Percentiles rank a stretch among this genome's conserved stretches.
Evolutionary conservation across 1,140 invertebrate species (phyloP).

Genomic region (Ooceraea biroi): DNA sequence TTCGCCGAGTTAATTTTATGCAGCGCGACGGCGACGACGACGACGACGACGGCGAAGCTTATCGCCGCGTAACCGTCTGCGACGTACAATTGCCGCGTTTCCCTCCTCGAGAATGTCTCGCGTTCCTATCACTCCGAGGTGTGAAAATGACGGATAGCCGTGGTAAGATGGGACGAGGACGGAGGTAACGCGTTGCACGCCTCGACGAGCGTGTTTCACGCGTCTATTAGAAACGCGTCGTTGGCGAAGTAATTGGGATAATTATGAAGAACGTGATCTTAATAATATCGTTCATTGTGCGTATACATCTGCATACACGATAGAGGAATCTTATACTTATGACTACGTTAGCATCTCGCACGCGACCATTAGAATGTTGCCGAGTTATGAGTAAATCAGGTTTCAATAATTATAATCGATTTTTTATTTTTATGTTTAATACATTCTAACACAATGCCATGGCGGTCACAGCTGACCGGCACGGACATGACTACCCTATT

Average conservation of each 20-base stretch:
- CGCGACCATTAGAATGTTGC: no score
- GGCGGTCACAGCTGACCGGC: no score
- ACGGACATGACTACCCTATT: no score
- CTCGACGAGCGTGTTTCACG: slow-evolving; percentile 45
- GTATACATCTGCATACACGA: no score
- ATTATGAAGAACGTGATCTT: slow-evolving; percentile 10
- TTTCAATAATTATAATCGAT: no score
- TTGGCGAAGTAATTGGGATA: slow-evolving; percentile 44
- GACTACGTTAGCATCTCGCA: no score
- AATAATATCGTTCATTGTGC: background rate
- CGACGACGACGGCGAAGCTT: slow-evolving; percentile 28
- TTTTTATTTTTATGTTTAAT: no score
- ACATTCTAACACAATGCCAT: no score
- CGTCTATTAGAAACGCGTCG: slow-evolving; percentile 25
- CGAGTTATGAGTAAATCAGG: no score
- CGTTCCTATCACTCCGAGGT: slow-evolving; percentile 73
- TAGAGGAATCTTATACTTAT: no score
- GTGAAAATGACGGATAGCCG: slow-evolving; percentile 77
- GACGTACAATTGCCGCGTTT: slow-evolving; percentile 60
- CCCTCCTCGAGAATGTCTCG: slow-evolving; percentile 48
- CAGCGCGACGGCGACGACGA: slow-evolving; percentile 48
- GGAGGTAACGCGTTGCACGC: slow-evolving; percentile 43
- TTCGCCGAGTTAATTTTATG: slow-evolving; percentile 24
- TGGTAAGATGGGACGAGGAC: slow-evolving; percentile 7
- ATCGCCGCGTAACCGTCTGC: slow-evolving; percentile 54